phyloP scores from a whole-genome alignment of 1,140 invertebrate species.

The Anastrepha ludens region DNA sequence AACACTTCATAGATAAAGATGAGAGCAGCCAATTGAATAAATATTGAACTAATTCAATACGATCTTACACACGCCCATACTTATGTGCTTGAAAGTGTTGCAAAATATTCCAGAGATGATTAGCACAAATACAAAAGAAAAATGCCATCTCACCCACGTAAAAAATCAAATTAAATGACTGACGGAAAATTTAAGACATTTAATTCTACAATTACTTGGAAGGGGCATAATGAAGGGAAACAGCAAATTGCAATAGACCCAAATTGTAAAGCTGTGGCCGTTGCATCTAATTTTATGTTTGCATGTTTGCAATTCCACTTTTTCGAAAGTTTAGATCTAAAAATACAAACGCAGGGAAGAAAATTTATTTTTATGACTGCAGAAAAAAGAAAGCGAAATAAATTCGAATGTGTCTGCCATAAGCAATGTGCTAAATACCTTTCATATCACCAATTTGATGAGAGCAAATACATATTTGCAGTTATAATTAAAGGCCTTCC shows the following conservation, averaged over 20 bases:
- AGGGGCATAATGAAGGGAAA: not conserved
- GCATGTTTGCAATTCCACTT: slow-evolving; percentile 46
- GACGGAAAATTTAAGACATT: not conserved
- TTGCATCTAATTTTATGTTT: slow-evolving; percentile 14
- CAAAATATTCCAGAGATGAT: too few relatives aligned
- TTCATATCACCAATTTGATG: not conserved
- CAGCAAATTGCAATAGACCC: not conserved
- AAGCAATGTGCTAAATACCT: not conserved
- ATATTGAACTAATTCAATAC: not conserved
- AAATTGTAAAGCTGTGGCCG: slow-evolving; percentile 1
- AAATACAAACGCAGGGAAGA: slow-evolving; percentile 44
- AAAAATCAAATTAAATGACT: not conserved
- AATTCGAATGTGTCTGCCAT: not conserved
- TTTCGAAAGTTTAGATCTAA: slow-evolving; percentile 36
- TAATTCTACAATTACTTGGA: not conserved
- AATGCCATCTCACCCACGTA: not conserved
- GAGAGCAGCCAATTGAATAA: not conserved
- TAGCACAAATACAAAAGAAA: not conserved
- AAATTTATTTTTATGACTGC: not conserved
- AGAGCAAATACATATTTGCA: too few relatives aligned
- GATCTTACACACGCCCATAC: too few relatives aligned
- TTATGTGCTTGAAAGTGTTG: too few relatives aligned
- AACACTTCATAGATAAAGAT: slow-evolving; percentile 2
- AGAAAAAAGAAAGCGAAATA: not conserved
- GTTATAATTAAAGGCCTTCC: too few relatives aligned